These are phyloP conservation scores for Chondrosia reniformis DNA, from an alignment of 37 sponge, comb jelly and placozoan species.

Conservation along the genomic window DNA sequence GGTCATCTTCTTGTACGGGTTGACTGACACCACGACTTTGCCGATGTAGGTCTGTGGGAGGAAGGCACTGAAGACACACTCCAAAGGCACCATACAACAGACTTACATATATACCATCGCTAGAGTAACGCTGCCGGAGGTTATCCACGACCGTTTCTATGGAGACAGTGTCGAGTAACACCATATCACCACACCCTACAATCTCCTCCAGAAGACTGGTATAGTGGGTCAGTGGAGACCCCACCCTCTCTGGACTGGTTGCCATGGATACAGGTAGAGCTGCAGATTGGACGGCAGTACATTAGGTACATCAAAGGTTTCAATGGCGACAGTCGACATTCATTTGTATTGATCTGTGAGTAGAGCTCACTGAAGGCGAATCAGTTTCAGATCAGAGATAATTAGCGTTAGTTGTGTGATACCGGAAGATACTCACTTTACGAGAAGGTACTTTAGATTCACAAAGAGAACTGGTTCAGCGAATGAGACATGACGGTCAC, in stretches of 20 bases:
- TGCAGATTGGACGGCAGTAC: no score
- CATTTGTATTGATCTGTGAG: no score
- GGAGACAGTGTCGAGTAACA: constrained; percentile 72
- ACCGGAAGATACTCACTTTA: no score
- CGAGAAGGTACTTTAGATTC: no score
- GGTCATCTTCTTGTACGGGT: constrained; percentile 59
- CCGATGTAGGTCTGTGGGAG: constrained; percentile 85
- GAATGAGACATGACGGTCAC: no score
- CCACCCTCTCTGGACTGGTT: constrained; percentile 13
- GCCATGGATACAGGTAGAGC: constrained; percentile 18
- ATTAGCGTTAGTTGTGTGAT: no score
- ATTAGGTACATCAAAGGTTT: no score
- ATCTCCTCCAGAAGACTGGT: constrained; percentile 67
- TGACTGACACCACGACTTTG: constrained; percentile 78
- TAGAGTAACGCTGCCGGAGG: constrained; percentile 56
- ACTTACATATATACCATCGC: constrained; percentile 79
- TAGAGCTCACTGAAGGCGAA: no score
- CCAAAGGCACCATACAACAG: not conserved
- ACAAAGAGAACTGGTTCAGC: no score
- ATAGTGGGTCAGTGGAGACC: constrained; percentile 12
- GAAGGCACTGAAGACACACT: not conserved
- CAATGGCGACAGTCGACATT: no score
- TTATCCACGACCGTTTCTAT: constrained; percentile 66
- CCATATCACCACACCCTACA: constrained; percentile 81
- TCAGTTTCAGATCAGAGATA: no score